Evolutionary conservation across 2,113 vertebrate species (phyloP).

Genomic region (Stercorarius parasiticus): DNA sequence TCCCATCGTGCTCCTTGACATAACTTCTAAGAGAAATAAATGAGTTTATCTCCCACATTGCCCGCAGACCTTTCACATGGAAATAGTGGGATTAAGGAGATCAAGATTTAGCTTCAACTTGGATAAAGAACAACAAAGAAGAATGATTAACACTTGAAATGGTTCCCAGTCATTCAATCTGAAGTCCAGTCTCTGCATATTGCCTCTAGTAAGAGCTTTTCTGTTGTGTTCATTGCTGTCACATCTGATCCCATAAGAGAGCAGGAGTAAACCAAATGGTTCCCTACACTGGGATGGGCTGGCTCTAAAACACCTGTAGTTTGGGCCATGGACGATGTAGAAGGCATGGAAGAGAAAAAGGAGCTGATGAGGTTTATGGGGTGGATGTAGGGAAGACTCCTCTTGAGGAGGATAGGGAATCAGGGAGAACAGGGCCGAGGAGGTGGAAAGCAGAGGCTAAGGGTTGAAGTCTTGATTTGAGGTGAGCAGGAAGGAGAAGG

Average conservation of each 20-base stretch:
- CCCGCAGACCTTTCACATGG: conserved; percentile 51
- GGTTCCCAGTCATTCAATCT: conserved; percentile 33
- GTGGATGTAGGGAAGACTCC: background rate
- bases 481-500: background rate
- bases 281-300: background rate
- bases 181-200: conserved; percentile 2
- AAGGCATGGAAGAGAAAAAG: background rate
- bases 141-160: conserved; percentile 59
- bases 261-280: background rate
- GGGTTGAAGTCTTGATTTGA: background rate
- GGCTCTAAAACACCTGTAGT: background rate
- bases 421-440: background rate
- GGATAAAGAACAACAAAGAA: conserved; percentile 62
- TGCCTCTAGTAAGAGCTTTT: conserved; percentile 23
- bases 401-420: background rate
- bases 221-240: conserved; percentile 33
- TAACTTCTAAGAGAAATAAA: conserved; percentile 58
- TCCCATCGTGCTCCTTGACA: conserved; percentile 23
- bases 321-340: background rate
- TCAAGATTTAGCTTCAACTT: conserved; percentile 61
- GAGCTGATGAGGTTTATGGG: background rate
- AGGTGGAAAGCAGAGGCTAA: background rate
- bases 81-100: conserved; percentile 62
- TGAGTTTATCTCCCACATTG: conserved; percentile 52
- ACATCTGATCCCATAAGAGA: background rate